Evolutionary conservation across 2,888 invertebrate species (phyloP).

Genomic region (Brenthis ino): DNA sequence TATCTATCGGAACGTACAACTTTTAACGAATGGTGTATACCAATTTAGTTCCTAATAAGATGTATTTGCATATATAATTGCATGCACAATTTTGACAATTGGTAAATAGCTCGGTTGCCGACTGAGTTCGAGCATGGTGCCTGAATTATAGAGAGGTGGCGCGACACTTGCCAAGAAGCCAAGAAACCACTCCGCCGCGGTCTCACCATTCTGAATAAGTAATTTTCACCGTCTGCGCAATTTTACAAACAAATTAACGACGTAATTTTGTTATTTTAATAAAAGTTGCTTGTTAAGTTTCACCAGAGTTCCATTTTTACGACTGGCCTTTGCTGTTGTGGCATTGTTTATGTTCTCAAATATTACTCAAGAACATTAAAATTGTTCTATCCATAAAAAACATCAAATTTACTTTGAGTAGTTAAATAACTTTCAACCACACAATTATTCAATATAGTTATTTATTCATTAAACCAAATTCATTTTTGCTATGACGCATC

Average conservation of each 20-base stretch:
- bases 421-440: background rate
- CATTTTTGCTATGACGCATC: no score
- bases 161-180: conserved; percentile 64
- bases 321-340: conserved; percentile 64
- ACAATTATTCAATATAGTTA: no score
- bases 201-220: conserved; percentile 74
- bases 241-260: conserved; percentile 81
- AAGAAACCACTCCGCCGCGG: conserved; percentile 59
- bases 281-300: conserved; percentile 73
- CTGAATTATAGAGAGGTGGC: conserved; percentile 73
- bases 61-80: conserved; percentile 35
- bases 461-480: no score
- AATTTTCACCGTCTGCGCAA: conserved; percentile 79
- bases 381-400: background rate
- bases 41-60: conserved; percentile 30
- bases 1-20: conserved; percentile 30
- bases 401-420: background rate
- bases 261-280: conserved; percentile 80
- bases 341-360: conserved; percentile 67
- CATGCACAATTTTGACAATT: conserved; percentile 36
- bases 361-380: conserved; percentile 40
- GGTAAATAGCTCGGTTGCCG: conserved; percentile 35
- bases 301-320: conserved; percentile 72
- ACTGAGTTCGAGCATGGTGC: conserved; percentile 43
- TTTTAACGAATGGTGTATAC: conserved; percentile 22